phyloP scores from a whole-genome alignment of 2,888 invertebrate genomes.

The Scaptomyza tumidula region DNA sequence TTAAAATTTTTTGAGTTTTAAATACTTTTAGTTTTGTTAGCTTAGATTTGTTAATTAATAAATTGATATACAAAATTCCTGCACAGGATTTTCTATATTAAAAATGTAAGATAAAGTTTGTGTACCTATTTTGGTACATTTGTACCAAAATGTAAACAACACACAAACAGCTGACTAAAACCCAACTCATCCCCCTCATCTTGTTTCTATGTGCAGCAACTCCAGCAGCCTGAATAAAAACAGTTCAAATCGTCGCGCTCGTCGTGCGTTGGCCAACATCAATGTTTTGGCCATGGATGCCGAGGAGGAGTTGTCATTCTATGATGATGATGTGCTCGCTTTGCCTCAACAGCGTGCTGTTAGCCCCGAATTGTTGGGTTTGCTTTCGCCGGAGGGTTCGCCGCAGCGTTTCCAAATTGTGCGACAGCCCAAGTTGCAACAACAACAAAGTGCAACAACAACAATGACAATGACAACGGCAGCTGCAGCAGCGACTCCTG shows the following conservation, averaged over 20 bases:
- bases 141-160: constrained; percentile 3
- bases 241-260: constrained; percentile 51
- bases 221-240: constrained; percentile 53
- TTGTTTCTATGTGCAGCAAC: constrained; percentile 31
- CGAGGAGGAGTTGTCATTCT: constrained; percentile 83
- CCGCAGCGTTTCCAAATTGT: constrained; percentile 83
- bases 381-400: constrained; percentile 83
- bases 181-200: constrained; percentile 37
- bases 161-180: constrained; percentile 63
- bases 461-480: neutral
- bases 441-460: constrained; percentile 32
- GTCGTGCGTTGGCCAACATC: constrained; percentile 53
- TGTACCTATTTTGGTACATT: neutral
- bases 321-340: constrained; percentile 73
- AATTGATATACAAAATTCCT: neutral
- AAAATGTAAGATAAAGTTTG: neutral
- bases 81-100: too few species aligned
- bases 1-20: neutral
- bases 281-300: constrained; percentile 78
- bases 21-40: neutral
- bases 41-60: neutral
- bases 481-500: constrained; percentile 14
- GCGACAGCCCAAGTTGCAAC: constrained; percentile 59
- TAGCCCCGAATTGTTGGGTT: constrained; percentile 77
- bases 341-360: constrained; percentile 57